Conservation (phyloP, 2,797 vertebrate genomes). For the Ciconia nigra region DNA sequence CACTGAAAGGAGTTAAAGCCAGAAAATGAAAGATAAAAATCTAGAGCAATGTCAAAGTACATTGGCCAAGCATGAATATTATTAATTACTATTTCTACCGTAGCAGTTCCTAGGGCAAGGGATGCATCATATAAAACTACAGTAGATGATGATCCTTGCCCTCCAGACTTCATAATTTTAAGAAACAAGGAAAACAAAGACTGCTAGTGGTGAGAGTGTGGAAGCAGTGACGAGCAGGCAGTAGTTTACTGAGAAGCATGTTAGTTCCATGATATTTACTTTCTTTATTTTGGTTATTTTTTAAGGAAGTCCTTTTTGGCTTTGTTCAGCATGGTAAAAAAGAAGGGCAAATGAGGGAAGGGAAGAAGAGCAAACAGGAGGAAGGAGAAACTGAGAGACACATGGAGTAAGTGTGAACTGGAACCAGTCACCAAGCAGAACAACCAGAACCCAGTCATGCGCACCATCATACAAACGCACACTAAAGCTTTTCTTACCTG, state of each 20-base stretch:
- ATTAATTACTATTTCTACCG: neutral
- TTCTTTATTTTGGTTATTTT: neutral
- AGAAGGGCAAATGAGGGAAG: neutral
- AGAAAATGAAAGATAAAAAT: conserved; percentile 31
- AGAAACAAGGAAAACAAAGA: conserved; percentile 36
- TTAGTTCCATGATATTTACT: neutral
- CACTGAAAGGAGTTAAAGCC: conserved; percentile 14
- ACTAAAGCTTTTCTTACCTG: conserved; percentile 80
- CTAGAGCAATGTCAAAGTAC: neutral
- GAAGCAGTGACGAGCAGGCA: neutral
- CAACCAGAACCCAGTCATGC: neutral
- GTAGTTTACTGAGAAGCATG: neutral
- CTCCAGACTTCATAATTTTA: neutral
- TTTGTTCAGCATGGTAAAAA: neutral
- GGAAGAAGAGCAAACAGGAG: neutral
- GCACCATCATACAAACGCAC: neutral
- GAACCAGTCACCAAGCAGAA: conserved; percentile 22
- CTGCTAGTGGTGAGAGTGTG: neutral
- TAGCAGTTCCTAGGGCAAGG: neutral
- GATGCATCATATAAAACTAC: neutral
- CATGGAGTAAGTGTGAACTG: neutral
- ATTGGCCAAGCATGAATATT: neutral
- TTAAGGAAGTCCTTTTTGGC: neutral
- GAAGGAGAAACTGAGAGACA: neutral
- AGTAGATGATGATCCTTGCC: neutral